These are phyloP conservation scores for Drosophila ironensis DNA, from an alignment of 1,140 invertebrate genomes.

Conservation along the genomic window DNA sequence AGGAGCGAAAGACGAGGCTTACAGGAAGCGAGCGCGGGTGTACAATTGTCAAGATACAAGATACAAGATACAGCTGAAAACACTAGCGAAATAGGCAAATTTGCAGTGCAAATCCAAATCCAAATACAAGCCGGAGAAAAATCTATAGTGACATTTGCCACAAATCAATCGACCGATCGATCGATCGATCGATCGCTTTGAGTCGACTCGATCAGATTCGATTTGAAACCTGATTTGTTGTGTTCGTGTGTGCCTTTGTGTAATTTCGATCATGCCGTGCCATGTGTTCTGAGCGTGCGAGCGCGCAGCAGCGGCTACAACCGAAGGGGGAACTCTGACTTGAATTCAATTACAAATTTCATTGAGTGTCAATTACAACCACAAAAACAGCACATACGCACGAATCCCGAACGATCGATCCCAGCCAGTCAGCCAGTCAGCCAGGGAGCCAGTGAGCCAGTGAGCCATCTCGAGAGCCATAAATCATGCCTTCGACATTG, in stretches of 20 bases:
- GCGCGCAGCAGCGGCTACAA: constrained; percentile 17
- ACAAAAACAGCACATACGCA: constrained; percentile 9
- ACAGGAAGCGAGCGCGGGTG: constrained; percentile 24
- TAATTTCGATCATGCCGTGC: constrained; percentile 14
- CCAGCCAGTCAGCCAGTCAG: neutral
- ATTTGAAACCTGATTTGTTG: constrained; percentile 55
- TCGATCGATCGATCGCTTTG: neutral
- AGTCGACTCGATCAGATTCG: constrained; percentile 8
- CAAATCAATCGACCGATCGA: constrained; percentile 35
- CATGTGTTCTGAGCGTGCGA: constrained; percentile 45
- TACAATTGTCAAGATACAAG: constrained; percentile 20
- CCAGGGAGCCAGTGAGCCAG: neutral
- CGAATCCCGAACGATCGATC: constrained; percentile 1
- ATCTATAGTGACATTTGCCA: constrained; percentile 46
- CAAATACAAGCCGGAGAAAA: no score
- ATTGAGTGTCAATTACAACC: constrained; percentile 50
- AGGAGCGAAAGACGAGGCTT: constrained; percentile 31
- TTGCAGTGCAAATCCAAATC: constrained; percentile 9
- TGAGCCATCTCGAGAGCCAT: constrained; percentile 5
- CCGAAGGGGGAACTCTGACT: constrained; percentile 31
- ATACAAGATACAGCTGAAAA: constrained; percentile 6
- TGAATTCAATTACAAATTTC: constrained; percentile 34
- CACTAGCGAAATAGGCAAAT: neutral
- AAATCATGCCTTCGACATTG: constrained; percentile 40
- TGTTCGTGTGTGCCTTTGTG: constrained; percentile 39